Conservation (phyloP, 2,113 vertebrate genomes). For the Choloepus hoffmanni region DNA sequence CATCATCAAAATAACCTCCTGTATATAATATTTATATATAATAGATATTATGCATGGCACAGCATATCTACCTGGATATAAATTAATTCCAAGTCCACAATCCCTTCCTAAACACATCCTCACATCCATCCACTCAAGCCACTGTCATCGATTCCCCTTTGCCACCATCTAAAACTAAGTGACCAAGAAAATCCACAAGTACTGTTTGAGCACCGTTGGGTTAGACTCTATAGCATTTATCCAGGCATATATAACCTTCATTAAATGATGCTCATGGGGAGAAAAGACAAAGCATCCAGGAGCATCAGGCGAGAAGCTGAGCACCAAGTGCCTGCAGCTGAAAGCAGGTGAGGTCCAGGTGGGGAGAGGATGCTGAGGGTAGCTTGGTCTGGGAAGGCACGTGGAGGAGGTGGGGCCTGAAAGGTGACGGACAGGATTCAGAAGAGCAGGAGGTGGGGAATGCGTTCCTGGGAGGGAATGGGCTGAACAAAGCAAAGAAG, state of each 20-base stretch:
- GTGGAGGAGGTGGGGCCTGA: neutral
- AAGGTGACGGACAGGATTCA: neutral
- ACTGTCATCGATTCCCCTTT: neutral
- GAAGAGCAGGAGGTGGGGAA: neutral
- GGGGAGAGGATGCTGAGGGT: neutral
- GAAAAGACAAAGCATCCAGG: neutral
- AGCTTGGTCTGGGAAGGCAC: neutral
- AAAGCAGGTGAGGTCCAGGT: neutral
- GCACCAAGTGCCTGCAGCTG: neutral
- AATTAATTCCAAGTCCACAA: rapidly evolving
- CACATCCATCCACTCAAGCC: neutral
- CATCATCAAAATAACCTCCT: neutral
- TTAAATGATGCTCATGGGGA: neutral
- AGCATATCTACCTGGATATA: too few species aligned
- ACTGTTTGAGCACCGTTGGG: neutral
- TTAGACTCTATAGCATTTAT: neutral
- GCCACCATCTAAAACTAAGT: rapidly evolving
- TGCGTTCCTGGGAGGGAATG: too few species aligned
- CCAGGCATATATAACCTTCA: too few species aligned
- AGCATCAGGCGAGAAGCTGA: neutral
- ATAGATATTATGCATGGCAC: too few species aligned
- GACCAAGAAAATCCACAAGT: neutral
- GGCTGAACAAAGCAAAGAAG: neutral
- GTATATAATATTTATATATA: too few species aligned
- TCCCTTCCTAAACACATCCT: neutral